Conservation (phyloP, 2,113 vertebrate species). For the Callionymus lyra region DNA sequence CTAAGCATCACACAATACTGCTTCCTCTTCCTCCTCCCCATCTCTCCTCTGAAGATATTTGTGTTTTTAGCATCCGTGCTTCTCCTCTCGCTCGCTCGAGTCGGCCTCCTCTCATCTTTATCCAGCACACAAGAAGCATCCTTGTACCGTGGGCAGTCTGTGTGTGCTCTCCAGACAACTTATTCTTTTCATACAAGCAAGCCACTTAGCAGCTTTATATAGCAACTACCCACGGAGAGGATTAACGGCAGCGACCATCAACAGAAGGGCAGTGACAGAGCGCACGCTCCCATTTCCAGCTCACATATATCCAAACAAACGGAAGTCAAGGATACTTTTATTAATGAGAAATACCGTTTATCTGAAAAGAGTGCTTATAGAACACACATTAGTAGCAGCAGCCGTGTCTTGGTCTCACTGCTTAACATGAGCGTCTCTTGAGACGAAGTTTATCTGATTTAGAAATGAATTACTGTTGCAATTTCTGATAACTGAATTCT, state of each 20-base stretch:
- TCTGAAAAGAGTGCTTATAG: no score
- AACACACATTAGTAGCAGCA: no score
- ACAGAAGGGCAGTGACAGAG: constrained; percentile 38
- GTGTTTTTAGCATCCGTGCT: constrained; percentile 38
- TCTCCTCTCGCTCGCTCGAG: constrained; percentile 15
- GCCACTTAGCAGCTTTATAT: constrained; percentile 66
- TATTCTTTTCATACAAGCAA: constrained; percentile 40
- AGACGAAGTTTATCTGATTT: no score
- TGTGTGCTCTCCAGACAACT: constrained; percentile 48
- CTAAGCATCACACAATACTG: constrained; percentile 33
- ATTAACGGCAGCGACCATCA: constrained; percentile 57
- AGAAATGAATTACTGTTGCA: no score
- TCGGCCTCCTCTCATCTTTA: constrained; percentile 41
- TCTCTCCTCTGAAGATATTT: constrained; percentile 39
- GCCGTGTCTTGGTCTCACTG: no score
- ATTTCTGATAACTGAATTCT: no score
- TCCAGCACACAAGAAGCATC: constrained; percentile 44
- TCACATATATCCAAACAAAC: constrained; percentile 3
- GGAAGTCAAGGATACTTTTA: neutral
- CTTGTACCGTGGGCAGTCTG: constrained; percentile 43
- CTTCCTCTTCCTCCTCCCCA: constrained; percentile 27
- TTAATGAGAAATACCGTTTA: no score
- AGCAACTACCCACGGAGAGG: constrained; percentile 58
- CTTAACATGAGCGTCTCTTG: no score
- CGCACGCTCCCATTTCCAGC: constrained; percentile 16